Percentiles rank a stretch among this genome's conserved stretches.
phyloP scores from a whole-genome alignment of 2,888 invertebrate species.

The Anaspis maculata region DNA sequence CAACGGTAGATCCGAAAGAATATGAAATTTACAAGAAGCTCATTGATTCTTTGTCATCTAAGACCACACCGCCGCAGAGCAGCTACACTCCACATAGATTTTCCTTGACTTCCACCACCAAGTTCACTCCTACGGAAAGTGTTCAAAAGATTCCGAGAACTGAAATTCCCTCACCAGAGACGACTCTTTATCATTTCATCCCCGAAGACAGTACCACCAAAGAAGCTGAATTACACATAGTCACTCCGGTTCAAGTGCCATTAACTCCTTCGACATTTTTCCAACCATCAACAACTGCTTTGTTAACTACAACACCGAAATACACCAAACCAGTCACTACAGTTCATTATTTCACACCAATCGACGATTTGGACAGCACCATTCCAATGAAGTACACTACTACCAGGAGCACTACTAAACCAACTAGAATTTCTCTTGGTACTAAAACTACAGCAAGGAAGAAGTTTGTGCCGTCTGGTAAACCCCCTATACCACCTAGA shows the following conservation, averaged over 20 bases:
- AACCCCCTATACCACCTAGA: constrained; percentile 4
- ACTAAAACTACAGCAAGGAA: constrained; percentile 1
- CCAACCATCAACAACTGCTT: not conserved
- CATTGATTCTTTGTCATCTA: constrained; percentile 25
- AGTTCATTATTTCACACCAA: constrained; percentile 24
- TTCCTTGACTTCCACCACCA: constrained; percentile 1
- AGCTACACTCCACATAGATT: not conserved
- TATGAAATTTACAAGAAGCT: constrained; percentile 30
- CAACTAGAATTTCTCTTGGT: constrained; percentile 2
- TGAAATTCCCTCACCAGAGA: too few species aligned
- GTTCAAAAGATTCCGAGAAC: not conserved
- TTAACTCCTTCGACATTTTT: not conserved
- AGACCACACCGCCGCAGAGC: constrained; percentile 10
- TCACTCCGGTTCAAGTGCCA: not conserved
- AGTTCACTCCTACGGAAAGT: not conserved
- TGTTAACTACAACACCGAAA: not conserved
- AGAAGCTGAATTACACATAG: too few species aligned
- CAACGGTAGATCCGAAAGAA: constrained; percentile 24
- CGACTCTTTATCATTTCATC: not conserved
- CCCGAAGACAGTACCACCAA: too few species aligned
- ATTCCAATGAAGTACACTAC: constrained; percentile 4
- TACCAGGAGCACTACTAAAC: constrained; percentile 10
- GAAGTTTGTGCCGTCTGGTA: constrained; percentile 1
- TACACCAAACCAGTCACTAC: constrained; percentile 15
- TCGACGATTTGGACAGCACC: constrained; percentile 17